Base-by-base conservation (phyloP, 2,888 invertebrate species). In the Lithodes maja region DNA sequence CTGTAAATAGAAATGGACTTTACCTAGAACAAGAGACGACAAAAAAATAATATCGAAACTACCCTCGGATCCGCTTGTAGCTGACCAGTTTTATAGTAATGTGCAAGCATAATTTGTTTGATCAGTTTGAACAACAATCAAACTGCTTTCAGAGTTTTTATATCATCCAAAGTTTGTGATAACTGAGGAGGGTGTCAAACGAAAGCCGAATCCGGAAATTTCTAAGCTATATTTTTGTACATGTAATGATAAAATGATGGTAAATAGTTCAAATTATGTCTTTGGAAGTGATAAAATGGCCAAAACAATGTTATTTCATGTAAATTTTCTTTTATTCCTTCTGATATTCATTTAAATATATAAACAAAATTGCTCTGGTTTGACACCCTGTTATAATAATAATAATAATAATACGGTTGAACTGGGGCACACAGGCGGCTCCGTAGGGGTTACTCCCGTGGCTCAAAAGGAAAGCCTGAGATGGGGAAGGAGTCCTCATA, bases 371-470 rank as follows among this genome's bases (percentile, higher is more conserved):
- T 33, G 33, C 33, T 33, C 33, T 33, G 33, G 33, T 33, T 33
- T 33, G 33, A 33, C 33, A 33, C 33, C 33, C 33, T 33, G 33
- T 33, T n/a, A n/a, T n/a, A n/a, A n/a, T n/a, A n/a, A n/a, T n/a
- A n/a, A n/a, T n/a, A n/a, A n/a, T n/a, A n/a, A n/a, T n/a, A n/a
- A n/a, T n/a, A n/a, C n/a, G n/a, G n/a, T 12, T 61, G 7, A 61
- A 7, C 15, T 80, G 61, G 55, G 1, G 1, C 9, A 68, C 74
- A 85, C 84, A 85, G 74, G 84, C 77, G 77, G 68, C 61, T 75
- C 61, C 77, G 84, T 33, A 61, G 84, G 84, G 84, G 33, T 33
- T 68, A 68, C 71, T 74, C 84, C 84, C 84, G 84, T 85, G 84
- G 55, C 84, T 33, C 54, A 61, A 61, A 61, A 80, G 80, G 61